Evolutionary conservation across 1,140 invertebrate species (phyloP).

Genomic region (Platorchestia sp.): DNA sequence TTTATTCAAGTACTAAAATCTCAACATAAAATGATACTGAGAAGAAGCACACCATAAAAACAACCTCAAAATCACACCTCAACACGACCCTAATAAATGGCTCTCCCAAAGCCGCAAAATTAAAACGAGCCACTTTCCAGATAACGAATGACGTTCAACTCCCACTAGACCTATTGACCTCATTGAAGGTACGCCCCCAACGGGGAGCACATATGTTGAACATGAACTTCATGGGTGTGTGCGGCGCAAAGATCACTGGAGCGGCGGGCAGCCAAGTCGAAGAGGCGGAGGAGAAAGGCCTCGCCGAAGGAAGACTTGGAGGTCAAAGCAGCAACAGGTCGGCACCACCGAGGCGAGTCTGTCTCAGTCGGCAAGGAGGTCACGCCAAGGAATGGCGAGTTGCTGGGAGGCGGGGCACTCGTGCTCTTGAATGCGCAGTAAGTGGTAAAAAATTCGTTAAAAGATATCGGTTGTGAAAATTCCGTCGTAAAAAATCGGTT

Average conservation of each 20-base stretch:
- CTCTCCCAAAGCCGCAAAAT: neutral
- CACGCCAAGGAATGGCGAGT: conserved; percentile 3
- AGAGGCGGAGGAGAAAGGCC: conserved; percentile 14
- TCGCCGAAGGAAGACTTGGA: neutral
- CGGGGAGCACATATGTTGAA: neutral
- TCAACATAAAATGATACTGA: neutral
- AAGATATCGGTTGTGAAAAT: neutral
- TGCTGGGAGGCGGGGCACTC: neutral
- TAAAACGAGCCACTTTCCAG: neutral
- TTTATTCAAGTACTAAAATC: neutral
- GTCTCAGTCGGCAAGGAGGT: neutral
- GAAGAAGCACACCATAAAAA: no score
- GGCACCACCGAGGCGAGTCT: neutral
- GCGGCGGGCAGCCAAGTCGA: neutral
- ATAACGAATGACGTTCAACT: neutral
- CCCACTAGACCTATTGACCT: neutral
- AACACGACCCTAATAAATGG: neutral
- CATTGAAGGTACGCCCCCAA: neutral
- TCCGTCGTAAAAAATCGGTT: no score
- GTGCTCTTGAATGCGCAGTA: neutral
- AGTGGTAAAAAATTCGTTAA: neutral
- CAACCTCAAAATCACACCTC: neutral
- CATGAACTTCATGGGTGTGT: neutral
- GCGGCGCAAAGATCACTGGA: neutral
- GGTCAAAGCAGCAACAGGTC: conserved; percentile 46